A percentile compares a stretch with the other conserved stretches of the same genome.
phyloP scores from a whole-genome alignment of 1,140 invertebrate genomes.

The Stratiolaelaps scimitus region DNA sequence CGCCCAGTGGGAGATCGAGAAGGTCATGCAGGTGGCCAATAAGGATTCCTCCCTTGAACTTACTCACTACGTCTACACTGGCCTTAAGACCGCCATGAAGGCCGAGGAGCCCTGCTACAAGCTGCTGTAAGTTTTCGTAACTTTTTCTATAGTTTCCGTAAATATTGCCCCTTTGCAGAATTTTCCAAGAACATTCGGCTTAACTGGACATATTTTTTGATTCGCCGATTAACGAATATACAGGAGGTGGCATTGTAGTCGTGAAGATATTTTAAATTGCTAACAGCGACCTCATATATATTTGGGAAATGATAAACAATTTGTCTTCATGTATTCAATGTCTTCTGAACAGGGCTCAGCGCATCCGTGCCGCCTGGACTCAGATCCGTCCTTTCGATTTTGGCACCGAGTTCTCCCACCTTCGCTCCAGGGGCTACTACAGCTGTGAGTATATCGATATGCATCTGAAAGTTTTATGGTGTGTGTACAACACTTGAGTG shows the following conservation, averaged over 20 bases:
- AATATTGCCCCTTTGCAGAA: no score
- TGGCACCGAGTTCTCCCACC: not conserved
- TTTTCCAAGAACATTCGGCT: no score
- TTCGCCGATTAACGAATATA: no score
- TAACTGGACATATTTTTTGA: no score
- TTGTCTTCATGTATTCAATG: no score
- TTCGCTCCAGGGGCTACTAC: conserved; percentile 14
- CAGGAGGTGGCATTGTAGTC: no score
- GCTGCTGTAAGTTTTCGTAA: conserved; percentile 12
- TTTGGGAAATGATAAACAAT: no score
- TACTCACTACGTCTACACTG: conserved; percentile 21
- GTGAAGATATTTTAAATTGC: no score
- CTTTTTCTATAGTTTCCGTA: no score
- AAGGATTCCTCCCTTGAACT: conserved; percentile 17
- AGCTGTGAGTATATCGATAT: not conserved
- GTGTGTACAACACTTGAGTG: not conserved
- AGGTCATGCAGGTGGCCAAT: conserved; percentile 14
- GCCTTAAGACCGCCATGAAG: conserved; percentile 8
- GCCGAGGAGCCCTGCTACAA: conserved; percentile 25
- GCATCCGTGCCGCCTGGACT: conserved; percentile 21
- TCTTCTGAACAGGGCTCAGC: not conserved
- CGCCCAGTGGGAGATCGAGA: conserved; percentile 22
- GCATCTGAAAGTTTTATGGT: not conserved
- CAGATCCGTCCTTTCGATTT: conserved; percentile 26
- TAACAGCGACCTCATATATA: no score